Evolutionary conservation across 2,797 vertebrate genomes (phyloP).

Genomic region (Fistularia commersonii): DNA sequence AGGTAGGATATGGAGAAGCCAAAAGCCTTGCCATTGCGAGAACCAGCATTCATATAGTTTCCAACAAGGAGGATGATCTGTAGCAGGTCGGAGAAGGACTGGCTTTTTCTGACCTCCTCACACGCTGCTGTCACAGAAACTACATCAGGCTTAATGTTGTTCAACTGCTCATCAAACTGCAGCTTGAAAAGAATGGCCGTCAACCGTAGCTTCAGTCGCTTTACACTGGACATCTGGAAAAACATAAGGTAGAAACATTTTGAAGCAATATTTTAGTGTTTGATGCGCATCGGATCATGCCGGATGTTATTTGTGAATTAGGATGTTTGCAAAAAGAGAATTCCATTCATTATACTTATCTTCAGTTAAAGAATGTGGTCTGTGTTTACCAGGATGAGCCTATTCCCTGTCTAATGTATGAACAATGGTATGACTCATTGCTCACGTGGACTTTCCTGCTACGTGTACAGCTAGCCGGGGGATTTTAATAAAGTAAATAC

Average conservation of each 20-base stretch:
- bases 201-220: conserved; percentile 79
- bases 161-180: conserved; percentile 88
- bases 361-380: conserved; percentile 38
- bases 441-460: conserved; percentile 10
- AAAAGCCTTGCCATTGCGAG: conserved; percentile 85
- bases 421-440: conserved; percentile 2
- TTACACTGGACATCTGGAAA: conserved; percentile 83
- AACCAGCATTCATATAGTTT: conserved; percentile 91
- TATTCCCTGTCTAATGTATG: conserved; percentile 17
- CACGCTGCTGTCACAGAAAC: conserved; percentile 90
- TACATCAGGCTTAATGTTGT: conserved; percentile 89
- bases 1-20: conserved; percentile 85
- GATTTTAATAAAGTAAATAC: no score
- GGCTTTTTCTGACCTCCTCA: conserved; percentile 83
- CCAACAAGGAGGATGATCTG: conserved; percentile 84
- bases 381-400: conserved; percentile 32
- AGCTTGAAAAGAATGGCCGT: conserved; percentile 85
- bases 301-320: background rate
- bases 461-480: no score
- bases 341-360: conserved; percentile 28
- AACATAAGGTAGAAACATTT: conserved; percentile 4
- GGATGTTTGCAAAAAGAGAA: conserved; percentile 13
- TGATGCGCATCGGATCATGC: background rate
- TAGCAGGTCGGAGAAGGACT: conserved; percentile 79
- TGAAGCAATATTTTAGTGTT: conserved; percentile 3